These are phyloP conservation scores for Brachyistius frenatus DNA, from an alignment of 2,113 vertebrate species.

Conservation along the genomic window DNA sequence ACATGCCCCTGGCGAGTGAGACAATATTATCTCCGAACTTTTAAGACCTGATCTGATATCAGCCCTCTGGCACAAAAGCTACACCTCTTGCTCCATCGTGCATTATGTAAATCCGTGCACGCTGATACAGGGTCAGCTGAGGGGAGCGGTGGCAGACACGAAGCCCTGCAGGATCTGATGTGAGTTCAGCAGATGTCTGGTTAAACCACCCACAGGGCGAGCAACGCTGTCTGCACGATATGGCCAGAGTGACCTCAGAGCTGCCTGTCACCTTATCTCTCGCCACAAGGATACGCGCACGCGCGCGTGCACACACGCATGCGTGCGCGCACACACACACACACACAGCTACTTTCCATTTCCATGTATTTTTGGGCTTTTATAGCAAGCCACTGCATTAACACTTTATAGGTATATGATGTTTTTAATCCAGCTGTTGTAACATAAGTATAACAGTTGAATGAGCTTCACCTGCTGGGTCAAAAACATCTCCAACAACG, in stretches of 20 bases:
- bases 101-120: constrained; percentile 66
- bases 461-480: neutral
- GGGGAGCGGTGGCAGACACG: constrained; percentile 39
- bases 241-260: constrained; percentile 62
- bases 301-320: neutral
- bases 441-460: constrained; percentile 1
- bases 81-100: constrained; percentile 39
- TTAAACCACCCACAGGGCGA: constrained; percentile 65
- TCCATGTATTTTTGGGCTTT: constrained; percentile 14
- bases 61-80: constrained; percentile 39
- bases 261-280: constrained; percentile 71
- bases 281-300: constrained; percentile 23
- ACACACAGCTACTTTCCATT: constrained; percentile 22
- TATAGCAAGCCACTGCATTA: constrained; percentile 4
- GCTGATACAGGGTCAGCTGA: constrained; percentile 60
- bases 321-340: constrained; percentile 2
- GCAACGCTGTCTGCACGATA: constrained; percentile 65
- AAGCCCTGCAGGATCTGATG: constrained; percentile 60
- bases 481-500: constrained; percentile 1
- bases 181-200: constrained; percentile 68
- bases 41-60: constrained; percentile 41
- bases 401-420: constrained; percentile 11
- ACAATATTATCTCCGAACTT: constrained; percentile 52
- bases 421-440: constrained; percentile 10
- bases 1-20: constrained; percentile 42